phyloP scores from a whole-genome alignment of 2,888 invertebrate species.

The Acrobasis suavella region DNA sequence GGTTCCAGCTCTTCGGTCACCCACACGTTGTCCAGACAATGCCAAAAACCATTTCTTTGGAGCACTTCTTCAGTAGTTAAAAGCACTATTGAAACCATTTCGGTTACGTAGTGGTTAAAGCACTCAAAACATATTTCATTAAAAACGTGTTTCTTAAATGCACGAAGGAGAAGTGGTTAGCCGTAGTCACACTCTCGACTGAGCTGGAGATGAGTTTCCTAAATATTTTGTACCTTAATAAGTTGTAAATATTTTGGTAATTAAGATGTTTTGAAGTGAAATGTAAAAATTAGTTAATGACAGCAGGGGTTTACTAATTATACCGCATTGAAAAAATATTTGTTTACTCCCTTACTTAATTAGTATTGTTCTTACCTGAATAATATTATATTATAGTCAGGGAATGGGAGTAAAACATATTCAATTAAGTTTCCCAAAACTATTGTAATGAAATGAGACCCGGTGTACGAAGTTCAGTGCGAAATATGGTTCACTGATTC shows the following conservation, averaged over 20 bases:
- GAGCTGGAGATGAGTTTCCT: background rate
- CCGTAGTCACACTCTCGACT: slow-evolving; percentile 8
- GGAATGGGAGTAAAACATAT: background rate
- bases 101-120: slow-evolving; percentile 7
- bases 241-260: slow-evolving; percentile 14
- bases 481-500: slow-evolving; percentile 36
- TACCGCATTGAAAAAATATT: background rate
- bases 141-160: too few relatives aligned
- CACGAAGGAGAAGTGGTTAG: too few relatives aligned
- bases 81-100: slow-evolving; percentile 70
- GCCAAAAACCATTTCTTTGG: slow-evolving; percentile 69
- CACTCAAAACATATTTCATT: too few relatives aligned
- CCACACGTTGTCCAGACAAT: slow-evolving; percentile 67
- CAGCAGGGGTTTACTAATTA: background rate
- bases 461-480: slow-evolving; percentile 9
- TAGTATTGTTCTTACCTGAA: background rate
- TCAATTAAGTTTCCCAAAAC: background rate
- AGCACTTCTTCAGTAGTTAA: slow-evolving; percentile 73
- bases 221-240: slow-evolving; percentile 8
- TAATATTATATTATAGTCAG: background rate
- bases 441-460: background rate
- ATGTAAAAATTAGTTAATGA: slow-evolving; percentile 19
- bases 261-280: slow-evolving; percentile 16
- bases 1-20: slow-evolving; percentile 70
- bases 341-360: slow-evolving; percentile 1